A percentile compares a stretch with the other conserved stretches of the same genome.
Conservation (phyloP, 2,113 vertebrate species). For the Chaenocephalus aceratus region DNA sequence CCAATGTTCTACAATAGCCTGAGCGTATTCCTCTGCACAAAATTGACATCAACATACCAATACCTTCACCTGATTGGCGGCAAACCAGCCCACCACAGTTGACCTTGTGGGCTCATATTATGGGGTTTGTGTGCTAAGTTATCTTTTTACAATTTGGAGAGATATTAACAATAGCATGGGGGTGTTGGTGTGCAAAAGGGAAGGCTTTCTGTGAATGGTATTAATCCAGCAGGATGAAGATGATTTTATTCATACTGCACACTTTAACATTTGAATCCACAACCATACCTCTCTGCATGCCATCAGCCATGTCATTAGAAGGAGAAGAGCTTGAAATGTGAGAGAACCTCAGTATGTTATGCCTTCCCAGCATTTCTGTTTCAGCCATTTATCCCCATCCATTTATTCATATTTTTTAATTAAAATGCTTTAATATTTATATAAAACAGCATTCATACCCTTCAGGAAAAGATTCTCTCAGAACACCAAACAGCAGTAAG, state of each 20-base stretch:
- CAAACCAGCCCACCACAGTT: background rate
- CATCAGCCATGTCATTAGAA: conserved; percentile 3
- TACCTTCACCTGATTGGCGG: background rate
- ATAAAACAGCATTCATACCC: background rate
- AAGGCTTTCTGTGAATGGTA: background rate
- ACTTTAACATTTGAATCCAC: conserved; percentile 13
- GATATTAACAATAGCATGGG: background rate
- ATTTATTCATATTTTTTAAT: conserved; percentile 20
- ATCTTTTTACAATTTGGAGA: background rate
- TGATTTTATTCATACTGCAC: background rate
- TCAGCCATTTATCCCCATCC: background rate
- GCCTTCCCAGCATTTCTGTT: conserved; percentile 3
- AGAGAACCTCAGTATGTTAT: conserved; percentile 18
- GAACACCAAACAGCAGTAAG: conserved; percentile 7
- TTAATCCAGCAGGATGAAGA: background rate
- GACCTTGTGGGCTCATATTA: background rate
- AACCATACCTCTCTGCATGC: conserved; percentile 16
- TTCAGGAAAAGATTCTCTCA: background rate
- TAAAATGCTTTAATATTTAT: conserved; percentile 9
- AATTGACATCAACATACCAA: background rate
- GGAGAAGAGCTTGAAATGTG: conserved; percentile 7
- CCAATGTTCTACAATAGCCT: background rate
- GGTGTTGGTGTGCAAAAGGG: background rate
- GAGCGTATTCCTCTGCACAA: background rate
- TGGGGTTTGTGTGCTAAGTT: background rate